Percentiles rank a stretch among this genome's conserved stretches.
Conservation (phyloP, 2,888 invertebrate species). For the Oscheius sp. region DNA sequence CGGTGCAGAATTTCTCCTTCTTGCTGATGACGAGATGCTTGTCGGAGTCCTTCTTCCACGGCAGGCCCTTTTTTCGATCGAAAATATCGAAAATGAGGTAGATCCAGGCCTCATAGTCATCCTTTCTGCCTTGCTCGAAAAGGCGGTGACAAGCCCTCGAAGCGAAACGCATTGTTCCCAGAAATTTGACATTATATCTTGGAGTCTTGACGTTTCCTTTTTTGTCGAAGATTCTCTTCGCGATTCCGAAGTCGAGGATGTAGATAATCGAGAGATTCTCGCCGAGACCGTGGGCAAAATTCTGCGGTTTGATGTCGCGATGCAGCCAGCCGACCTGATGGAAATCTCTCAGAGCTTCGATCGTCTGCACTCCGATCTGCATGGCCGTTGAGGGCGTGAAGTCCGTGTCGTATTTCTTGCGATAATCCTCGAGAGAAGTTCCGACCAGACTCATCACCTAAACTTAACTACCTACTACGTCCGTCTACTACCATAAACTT, state of each 20-base stretch:
- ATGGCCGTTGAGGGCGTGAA: slow-evolving; percentile 15
- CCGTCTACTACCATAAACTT: too few species aligned
- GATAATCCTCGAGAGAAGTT: slow-evolving; percentile 12
- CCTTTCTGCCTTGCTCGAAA: slow-evolving; percentile 47
- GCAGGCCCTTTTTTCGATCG: slow-evolving; percentile 40
- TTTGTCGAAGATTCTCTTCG: slow-evolving; percentile 13
- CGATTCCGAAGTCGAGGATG: slow-evolving; percentile 26
- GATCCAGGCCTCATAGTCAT: slow-evolving; percentile 51
- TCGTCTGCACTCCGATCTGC: slow-evolving; percentile 17
- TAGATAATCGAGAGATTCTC: slow-evolving; percentile 22
- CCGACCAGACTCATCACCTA: slow-evolving; percentile 30
- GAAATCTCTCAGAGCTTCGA: slow-evolving; percentile 12
- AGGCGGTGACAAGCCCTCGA: slow-evolving; percentile 42
- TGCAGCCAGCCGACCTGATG: slow-evolving; percentile 27
- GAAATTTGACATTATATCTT: slow-evolving; percentile 45
- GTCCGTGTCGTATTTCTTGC: neutral
- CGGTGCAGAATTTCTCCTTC: slow-evolving; percentile 26
- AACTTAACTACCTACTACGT: too few species aligned
- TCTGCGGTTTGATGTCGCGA: slow-evolving; percentile 28
- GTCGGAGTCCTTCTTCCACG: slow-evolving; percentile 36
- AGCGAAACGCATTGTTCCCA: slow-evolving; percentile 48
- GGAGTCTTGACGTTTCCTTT: slow-evolving; percentile 3
- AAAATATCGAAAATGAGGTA: slow-evolving; percentile 45
- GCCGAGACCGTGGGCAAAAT: slow-evolving; percentile 21
- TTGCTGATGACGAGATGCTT: neutral